Evolutionary conservation across 1,140 invertebrate genomes (phyloP), one percentile per base, ranked within the genome.

Genomic region (Habropoda laboriosa): DNA sequence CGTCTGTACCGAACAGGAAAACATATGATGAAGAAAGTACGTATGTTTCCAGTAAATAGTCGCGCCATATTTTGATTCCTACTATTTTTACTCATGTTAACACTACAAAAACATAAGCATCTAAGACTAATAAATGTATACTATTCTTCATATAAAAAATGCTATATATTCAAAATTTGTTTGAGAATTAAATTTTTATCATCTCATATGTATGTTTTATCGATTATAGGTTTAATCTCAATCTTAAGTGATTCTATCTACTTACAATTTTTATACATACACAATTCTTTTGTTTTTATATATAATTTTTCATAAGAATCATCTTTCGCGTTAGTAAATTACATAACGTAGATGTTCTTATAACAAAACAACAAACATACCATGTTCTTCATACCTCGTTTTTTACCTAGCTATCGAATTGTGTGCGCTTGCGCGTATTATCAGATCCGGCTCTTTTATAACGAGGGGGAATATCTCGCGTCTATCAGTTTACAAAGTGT

Each of bases 381-480:
- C 21, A 27, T 12, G 2, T n/a, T 47, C 27, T 27, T 4, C n/a
- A 2, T 3, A 32, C 5, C 3, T 68, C 32, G 2, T 12, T 53
- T 30, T 21, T 80, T 82, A 76, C 32, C 32, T 76, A 35, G 1
- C 18, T 7, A 42, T 40, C 13, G 16, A 16, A 42, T 73, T 32
- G 10, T 30, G 57, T 45, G n/a, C 47, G 47, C 67, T 4, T 60
- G 55, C 53, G 60, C 82, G 3, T 27, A 21, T 35, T 53, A 47
- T 47, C 30, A 32, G 2, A 73, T 64, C 18, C 1, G 32, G 10
- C 3, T 6, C 13, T 79, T 78, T 79, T 81, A 77, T 81, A 81
- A 77, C 3, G n/a, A n/a, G 12, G n/a, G 1, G 5, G 4, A 57
- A n/a, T 38, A 7, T 66, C n/a, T 13, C 24, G 3, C 0, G 3